Evolutionary conservation across 2,113 vertebrate genomes (phyloP).

Genomic region (Polyodon spathula): DNA sequence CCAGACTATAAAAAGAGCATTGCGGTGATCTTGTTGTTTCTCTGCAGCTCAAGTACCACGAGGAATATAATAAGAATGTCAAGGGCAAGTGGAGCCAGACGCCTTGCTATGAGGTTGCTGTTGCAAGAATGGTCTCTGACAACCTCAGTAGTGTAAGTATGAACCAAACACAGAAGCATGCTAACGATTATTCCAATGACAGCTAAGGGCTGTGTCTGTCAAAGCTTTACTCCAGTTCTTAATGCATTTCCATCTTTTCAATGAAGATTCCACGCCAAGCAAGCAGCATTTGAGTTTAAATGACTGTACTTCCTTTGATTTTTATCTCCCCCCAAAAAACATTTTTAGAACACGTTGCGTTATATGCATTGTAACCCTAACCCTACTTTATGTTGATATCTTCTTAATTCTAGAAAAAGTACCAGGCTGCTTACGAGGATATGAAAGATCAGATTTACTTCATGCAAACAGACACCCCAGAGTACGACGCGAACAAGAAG

Average conservation of each 20-base stretch:
- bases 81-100: slow-evolving; percentile 95
- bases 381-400: neutral
- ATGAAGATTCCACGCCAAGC: no score
- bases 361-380: neutral
- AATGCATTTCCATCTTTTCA: no score
- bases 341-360: no score
- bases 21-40: neutral
- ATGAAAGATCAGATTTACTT: slow-evolving; percentile 93
- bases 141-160: slow-evolving; percentile 78
- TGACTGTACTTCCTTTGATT: no score
- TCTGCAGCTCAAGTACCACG: slow-evolving; percentile 76
- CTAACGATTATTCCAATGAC: neutral
- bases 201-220: no score
- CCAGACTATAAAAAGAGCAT: neutral
- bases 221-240: no score
- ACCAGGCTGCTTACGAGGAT: slow-evolving; percentile 75
- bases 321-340: no score
- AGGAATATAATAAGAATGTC: slow-evolving; percentile 85
- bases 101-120: slow-evolving; percentile 84
- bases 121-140: slow-evolving; percentile 77
- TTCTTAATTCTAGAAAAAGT: slow-evolving; percentile 67
- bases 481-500: slow-evolving; percentile 77
- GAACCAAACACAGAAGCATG: neutral
- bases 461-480: slow-evolving; percentile 93
- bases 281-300: no score